Evolutionary conservation across 2,113 vertebrate genomes (phyloP), one percentile per base, ranked within the genome.

Genomic region (Misgurnus anguillicaudatus): DNA sequence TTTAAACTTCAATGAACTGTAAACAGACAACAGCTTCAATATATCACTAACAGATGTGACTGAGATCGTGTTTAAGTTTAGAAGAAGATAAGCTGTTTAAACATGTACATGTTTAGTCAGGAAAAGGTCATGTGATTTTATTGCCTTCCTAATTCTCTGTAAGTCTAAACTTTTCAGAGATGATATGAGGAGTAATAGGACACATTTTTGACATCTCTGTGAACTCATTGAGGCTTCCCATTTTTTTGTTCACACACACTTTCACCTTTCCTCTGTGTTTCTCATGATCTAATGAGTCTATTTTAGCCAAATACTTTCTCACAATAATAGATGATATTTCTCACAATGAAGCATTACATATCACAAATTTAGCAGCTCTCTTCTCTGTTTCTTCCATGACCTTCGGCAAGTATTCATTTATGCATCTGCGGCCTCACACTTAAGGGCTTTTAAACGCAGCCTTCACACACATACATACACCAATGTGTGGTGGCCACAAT

Each of bases 41-140:
- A 51, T 39, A 75, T 75, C 61, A 75, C 47, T 64, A 53, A 64
- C 60, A 75, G 16, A 10, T 75, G 73, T 51, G 38, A 62, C 45
- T 21, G 38, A 39, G 61, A 72, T 42, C 21, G 58, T 60, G 47
- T 65, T n/a, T 48, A 47, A 21, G n/a, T 55, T 36, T 17, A 41
- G 31, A 62, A 9, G 60, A 31, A 60, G 19, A 62, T 62, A 14
- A 60, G 36, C 53, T 8, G 13, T 38, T 39, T 60, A 17, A 9
- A 0, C 31, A 48, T 78, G 19, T 58, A 21, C 63, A 47, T 60
- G 62, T 80, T 62, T 38, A 38, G n/a, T 9, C 55, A 60, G 19
- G 64, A 41, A 84, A 86, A 86, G 83, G 85, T 85, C 85, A 86
- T 68, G 39, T 62, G 21, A 64, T 58, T 83, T 70, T 48, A 82